These are phyloP conservation scores for Epicampocera succincta DNA, from an alignment of 2,888 invertebrate species.

Conservation along the genomic window DNA sequence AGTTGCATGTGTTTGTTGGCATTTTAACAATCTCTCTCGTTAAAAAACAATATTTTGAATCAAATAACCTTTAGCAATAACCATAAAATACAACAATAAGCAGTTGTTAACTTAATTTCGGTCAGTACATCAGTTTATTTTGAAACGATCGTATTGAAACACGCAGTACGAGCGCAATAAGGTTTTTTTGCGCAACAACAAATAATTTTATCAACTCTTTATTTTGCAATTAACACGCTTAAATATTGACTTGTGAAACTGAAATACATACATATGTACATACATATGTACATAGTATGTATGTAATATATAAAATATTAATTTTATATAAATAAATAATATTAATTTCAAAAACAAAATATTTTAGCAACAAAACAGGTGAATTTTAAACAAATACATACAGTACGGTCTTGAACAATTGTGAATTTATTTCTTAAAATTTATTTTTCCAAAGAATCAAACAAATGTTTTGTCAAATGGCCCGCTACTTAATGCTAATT, in stretches of 20 bases:
- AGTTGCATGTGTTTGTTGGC: background rate
- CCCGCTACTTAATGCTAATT: too few relatives aligned
- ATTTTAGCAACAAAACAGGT: background rate
- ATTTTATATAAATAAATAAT: background rate
- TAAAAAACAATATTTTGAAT: constrained; percentile 13
- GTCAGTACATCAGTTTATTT: constrained; percentile 44
- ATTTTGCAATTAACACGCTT: background rate
- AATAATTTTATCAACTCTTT: background rate
- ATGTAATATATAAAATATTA: too few relatives aligned
- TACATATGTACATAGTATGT: too few relatives aligned
- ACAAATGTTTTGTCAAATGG: constrained; percentile 15
- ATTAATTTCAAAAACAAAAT: constrained; percentile 22
- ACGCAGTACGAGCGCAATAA: constrained; percentile 20
- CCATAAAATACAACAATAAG: constrained; percentile 28
- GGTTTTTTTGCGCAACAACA: constrained; percentile 6
- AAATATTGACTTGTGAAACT: background rate
- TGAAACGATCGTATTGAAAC: constrained; percentile 51
- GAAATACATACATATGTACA: background rate
- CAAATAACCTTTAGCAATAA: constrained; percentile 14
- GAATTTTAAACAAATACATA: constrained; percentile 10
- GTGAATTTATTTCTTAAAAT: constrained; percentile 22
- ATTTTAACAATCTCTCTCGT: constrained; percentile 39
- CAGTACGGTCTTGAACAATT: constrained; percentile 22
- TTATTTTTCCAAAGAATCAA: background rate
- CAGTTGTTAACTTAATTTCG: constrained; percentile 44